Conservation (phyloP, 2,797 vertebrate species). For the Decapterus maruadsi region DNA sequence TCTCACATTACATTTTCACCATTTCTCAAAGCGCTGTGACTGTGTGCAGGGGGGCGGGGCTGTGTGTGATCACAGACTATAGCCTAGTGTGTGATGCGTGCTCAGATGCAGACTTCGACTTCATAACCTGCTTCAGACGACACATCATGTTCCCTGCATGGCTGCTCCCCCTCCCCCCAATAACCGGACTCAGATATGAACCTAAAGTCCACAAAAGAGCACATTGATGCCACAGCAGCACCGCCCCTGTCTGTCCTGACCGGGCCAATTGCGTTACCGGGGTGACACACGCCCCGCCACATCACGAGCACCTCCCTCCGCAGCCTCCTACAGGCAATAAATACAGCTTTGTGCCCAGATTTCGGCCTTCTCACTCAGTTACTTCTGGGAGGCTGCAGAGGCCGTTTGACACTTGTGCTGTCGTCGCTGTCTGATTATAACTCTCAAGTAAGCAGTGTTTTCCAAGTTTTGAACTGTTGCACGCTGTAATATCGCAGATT, state of each 20-base stretch:
- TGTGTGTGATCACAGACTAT: too few species aligned
- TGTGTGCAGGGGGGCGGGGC: not conserved
- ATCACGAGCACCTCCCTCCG: constrained; percentile 62
- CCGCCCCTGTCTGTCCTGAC: constrained; percentile 48
- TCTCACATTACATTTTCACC: not conserved
- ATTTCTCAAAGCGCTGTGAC: constrained; percentile 1
- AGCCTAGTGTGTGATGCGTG: not conserved
- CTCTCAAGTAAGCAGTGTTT: constrained; percentile 70
- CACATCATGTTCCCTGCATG: constrained; percentile 31
- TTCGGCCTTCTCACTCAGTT: constrained; percentile 56
- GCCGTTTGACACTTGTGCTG: constrained; percentile 7
- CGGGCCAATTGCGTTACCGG: constrained; percentile 73
- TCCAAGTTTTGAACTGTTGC: not conserved
- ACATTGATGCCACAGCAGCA: constrained; percentile 5
- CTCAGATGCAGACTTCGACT: constrained; percentile 1
- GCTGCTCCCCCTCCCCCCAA: not conserved
- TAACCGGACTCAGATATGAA: not conserved
- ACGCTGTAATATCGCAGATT: not conserved
- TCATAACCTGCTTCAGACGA: not conserved
- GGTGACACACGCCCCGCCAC: constrained; percentile 74
- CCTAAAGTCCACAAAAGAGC: constrained; percentile 55
- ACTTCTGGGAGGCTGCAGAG: not conserved
- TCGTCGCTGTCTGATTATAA: constrained; percentile 36
- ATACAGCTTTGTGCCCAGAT: constrained; percentile 24
- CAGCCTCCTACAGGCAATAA: constrained; percentile 62